These are phyloP conservation scores for Physocephala rufipes DNA, from an alignment of 2,888 invertebrate genomes.

Conservation along the genomic window DNA sequence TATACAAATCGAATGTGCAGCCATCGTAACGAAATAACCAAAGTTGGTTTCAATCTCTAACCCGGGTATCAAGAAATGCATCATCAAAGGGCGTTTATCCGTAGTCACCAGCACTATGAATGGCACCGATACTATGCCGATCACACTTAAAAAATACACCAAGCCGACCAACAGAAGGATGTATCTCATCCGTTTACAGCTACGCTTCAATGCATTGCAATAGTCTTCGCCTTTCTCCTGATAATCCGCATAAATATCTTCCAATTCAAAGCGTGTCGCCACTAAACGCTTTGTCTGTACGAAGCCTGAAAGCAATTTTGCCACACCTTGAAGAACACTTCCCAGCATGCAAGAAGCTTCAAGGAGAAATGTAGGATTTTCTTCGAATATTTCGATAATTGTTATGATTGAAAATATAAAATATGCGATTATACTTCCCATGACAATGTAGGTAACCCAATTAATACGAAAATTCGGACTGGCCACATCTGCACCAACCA, in stretches of 20 bases:
- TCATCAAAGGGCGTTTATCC: conserved; percentile 28
- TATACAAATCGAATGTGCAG: conserved; percentile 28
- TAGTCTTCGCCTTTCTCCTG: conserved; percentile 41
- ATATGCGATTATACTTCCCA: conserved; percentile 38
- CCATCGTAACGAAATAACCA: conserved; percentile 26
- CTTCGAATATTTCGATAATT: conserved; percentile 37
- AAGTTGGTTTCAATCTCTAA: conserved; percentile 21
- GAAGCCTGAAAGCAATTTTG: conserved; percentile 44
- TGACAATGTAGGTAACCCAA: conserved; percentile 32
- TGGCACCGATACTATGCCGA: conserved; percentile 15
- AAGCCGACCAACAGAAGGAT: conserved; percentile 21
- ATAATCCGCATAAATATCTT: conserved; percentile 42
- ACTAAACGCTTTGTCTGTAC: conserved; percentile 23
- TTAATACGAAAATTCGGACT: conserved; percentile 45
- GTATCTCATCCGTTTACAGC: conserved; percentile 35
- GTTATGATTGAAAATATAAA: conserved; percentile 41
- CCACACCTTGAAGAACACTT: conserved; percentile 46
- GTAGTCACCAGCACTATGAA: background rate
- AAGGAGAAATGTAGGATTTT: conserved; percentile 45
- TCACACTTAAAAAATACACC: background rate
- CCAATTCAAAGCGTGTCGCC: conserved; percentile 29
- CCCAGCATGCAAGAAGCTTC: conserved; percentile 47
- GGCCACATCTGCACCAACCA: conserved; percentile 45
- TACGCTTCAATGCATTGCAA: conserved; percentile 24
- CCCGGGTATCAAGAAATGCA: conserved; percentile 38